These are phyloP conservation scores for Lypha dubia DNA, from an alignment of 2,888 invertebrate genomes.

Conservation along the genomic window DNA sequence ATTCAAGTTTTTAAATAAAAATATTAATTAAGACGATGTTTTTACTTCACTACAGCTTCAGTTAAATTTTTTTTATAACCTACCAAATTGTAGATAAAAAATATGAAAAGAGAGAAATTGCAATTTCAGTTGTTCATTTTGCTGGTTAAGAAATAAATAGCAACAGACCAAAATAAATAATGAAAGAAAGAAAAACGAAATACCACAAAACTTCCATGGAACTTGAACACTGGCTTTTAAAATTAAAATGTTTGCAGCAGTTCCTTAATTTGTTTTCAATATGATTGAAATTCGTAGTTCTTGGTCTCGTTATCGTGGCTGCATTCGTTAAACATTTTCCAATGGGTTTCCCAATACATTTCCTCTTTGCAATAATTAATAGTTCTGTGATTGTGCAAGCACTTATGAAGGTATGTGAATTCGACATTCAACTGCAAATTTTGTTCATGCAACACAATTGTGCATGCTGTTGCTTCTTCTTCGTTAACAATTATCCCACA, in stretches of 20 bases:
- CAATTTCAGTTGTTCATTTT: slow-evolving; percentile 21
- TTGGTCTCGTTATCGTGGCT: neutral
- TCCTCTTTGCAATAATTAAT: slow-evolving; percentile 40
- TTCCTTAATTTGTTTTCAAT: slow-evolving; percentile 48
- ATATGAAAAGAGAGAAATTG: slow-evolving; percentile 3
- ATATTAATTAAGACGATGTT: too few species aligned
- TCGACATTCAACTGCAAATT: neutral
- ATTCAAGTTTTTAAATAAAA: too few species aligned
- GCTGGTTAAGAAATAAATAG: slow-evolving; percentile 20
- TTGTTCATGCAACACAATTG: slow-evolving; percentile 11
- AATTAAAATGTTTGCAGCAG: slow-evolving; percentile 46
- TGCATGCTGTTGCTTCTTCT: slow-evolving; percentile 6
- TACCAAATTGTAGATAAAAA: neutral
- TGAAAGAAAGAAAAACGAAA: neutral
- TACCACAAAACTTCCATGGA: slow-evolving; percentile 47
- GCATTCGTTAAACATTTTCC: neutral
- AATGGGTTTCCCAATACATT: neutral
- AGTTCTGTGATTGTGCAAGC: neutral
- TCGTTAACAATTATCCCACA: too few species aligned
- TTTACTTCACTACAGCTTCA: neutral
- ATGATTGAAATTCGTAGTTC: slow-evolving; percentile 18
- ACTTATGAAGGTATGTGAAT: neutral
- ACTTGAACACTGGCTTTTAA: slow-evolving; percentile 27
- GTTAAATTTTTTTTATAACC: slow-evolving; percentile 1
- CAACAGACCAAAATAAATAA: neutral